Conservation (phyloP, 1,140 invertebrate genomes). For the Temnothorax nylanderi region DNA sequence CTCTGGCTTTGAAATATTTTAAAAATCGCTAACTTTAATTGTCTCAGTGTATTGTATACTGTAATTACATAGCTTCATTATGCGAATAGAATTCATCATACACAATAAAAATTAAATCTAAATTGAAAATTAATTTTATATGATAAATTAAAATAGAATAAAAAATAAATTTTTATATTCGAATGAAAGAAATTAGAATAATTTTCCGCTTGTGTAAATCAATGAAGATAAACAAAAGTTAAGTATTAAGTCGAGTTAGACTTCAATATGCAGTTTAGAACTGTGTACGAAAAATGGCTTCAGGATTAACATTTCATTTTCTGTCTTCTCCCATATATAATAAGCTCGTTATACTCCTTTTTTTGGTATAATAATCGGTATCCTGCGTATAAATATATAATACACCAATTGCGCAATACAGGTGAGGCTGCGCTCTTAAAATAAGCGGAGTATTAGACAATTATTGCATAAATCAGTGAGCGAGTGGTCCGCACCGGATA, state of each 20-base stretch:
- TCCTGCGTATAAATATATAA: constrained; percentile 64
- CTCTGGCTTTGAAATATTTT: not conserved
- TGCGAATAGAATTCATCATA: not conserved
- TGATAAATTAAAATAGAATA: not conserved
- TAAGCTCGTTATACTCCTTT: constrained; percentile 59
- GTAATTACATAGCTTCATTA: not conserved
- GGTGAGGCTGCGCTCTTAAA: constrained; percentile 59
- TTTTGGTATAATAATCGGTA: constrained; percentile 66
- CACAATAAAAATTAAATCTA: not conserved
- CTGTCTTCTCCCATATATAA: not conserved
- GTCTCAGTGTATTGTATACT: not conserved
- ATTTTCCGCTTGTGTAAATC: not conserved
- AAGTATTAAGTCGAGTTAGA: not conserved
- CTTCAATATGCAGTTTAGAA: not conserved
- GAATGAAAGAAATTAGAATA: not conserved
- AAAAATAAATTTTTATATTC: not conserved
- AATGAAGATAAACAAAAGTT: not conserved
- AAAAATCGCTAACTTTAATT: not conserved
- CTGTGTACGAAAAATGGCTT: not conserved
- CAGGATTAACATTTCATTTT: constrained; percentile 29
- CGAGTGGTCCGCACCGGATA: constrained; percentile 32
- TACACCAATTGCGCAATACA: constrained; percentile 31
- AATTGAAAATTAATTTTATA: constrained; percentile 4
- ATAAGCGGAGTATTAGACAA: constrained; percentile 71
- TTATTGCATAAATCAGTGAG: constrained; percentile 76